Conservation (phyloP, 2,797 vertebrate species). For the Agapornis canus region DNA sequence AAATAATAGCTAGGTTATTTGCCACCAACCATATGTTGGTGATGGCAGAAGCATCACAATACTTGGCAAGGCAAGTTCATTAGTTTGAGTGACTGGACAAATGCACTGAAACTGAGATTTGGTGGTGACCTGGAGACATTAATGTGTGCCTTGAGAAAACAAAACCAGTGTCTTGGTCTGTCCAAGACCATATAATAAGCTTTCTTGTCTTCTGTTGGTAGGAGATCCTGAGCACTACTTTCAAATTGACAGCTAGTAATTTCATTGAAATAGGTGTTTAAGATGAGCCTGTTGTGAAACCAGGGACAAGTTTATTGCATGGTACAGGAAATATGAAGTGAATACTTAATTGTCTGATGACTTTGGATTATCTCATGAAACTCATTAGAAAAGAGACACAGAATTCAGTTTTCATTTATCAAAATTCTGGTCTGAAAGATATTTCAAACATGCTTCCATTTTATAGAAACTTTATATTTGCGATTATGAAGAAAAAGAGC, state of each 20-base stretch:
- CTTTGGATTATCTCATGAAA: neutral
- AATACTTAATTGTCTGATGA: neutral
- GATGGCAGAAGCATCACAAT: neutral
- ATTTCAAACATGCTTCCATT: neutral
- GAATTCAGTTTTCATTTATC: neutral
- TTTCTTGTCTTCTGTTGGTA: slow-evolving; percentile 1
- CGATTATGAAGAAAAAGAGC: neutral
- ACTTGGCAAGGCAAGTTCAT: neutral
- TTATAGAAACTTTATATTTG: neutral
- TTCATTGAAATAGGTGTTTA: neutral
- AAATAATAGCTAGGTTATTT: slow-evolving; percentile 78
- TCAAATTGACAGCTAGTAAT: neutral
- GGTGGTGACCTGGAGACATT: neutral
- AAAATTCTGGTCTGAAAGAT: neutral
- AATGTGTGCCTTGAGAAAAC: neutral
- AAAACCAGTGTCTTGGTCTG: neutral
- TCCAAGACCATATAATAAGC: neutral
- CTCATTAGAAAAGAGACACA: neutral
- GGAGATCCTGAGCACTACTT: neutral
- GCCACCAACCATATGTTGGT: slow-evolving; percentile 64
- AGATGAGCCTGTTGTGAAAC: neutral
- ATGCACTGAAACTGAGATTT: neutral
- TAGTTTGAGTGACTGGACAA: neutral
- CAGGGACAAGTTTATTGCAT: neutral
- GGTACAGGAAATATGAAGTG: neutral